These are phyloP conservation scores for Philereme transversata DNA, from an alignment of 2,888 invertebrate genomes.

Conservation along the genomic window DNA sequence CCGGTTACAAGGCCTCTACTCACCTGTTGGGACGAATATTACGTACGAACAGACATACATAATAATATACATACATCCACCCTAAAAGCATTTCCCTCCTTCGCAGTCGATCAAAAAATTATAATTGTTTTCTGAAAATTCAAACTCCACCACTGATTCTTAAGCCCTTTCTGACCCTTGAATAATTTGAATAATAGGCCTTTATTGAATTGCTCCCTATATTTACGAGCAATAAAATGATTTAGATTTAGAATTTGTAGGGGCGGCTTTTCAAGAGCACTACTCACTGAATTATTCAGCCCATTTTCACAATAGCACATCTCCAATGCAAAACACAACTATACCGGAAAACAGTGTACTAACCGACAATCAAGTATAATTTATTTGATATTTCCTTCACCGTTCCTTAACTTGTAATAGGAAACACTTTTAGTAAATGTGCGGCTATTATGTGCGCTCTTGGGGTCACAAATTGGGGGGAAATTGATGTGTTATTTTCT, in stretches of 20 bases:
- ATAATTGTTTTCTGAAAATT: not conserved
- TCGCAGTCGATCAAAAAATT: too few species aligned
- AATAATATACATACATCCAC: too few species aligned
- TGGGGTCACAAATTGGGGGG: constrained; percentile 7
- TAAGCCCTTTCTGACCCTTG: too few species aligned
- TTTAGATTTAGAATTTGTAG: constrained; percentile 18
- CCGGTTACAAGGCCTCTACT: too few species aligned
- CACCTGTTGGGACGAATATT: too few species aligned
- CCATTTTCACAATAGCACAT: constrained; percentile 26
- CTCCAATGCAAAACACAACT: constrained; percentile 22
- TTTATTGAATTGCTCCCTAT: constrained; percentile 20
- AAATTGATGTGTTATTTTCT: constrained; percentile 17
- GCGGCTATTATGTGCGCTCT: constrained; percentile 30
- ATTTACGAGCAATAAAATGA: constrained; percentile 23
- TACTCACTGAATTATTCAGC: constrained; percentile 21
- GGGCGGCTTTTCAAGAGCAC: constrained; percentile 15
- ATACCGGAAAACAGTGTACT: constrained; percentile 19
- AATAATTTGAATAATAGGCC: not conserved
- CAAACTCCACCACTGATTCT: not conserved
- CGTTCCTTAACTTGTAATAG: constrained; percentile 41
- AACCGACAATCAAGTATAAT: constrained; percentile 37
- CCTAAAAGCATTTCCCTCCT: too few species aligned
- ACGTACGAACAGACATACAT: too few species aligned
- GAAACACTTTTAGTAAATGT: constrained; percentile 27
- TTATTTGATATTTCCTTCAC: constrained; percentile 42